These are phyloP conservation scores for Neomorphus geoffroyi DNA, from an alignment of 2,797 vertebrate genomes.

Conservation along the genomic window DNA sequence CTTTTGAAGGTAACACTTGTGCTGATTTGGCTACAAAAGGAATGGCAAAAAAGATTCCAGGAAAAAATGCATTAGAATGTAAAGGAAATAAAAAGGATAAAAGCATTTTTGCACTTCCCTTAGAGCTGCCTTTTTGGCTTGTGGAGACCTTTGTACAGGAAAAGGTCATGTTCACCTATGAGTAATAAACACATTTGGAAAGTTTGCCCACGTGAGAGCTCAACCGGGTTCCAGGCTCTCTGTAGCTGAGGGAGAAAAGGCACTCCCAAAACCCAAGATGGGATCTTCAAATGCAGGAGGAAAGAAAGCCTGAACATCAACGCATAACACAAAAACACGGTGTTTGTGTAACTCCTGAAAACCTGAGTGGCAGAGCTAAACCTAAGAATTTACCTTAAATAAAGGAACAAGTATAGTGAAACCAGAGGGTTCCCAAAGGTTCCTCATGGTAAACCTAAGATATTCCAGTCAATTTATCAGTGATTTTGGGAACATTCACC, in stretches of 20 bases:
- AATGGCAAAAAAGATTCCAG: background rate
- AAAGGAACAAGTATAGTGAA: background rate
- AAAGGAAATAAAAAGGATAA: background rate
- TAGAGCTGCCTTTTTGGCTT: background rate
- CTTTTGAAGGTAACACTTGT: background rate
- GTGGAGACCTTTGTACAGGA: background rate
- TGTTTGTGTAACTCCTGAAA: background rate
- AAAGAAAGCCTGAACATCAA: background rate
- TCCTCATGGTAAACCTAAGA: fast-evolving
- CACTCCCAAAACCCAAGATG: background rate
- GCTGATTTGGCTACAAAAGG: background rate
- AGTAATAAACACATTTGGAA: background rate
- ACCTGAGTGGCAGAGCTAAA: background rate
- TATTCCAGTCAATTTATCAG: background rate
- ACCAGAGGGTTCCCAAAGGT: background rate
- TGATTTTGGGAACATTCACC: fast-evolving
- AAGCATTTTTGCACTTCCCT: background rate
- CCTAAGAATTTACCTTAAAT: background rate
- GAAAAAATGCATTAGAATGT: background rate
- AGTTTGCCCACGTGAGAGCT: background rate
- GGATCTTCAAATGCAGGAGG: background rate
- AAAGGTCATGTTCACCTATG: background rate
- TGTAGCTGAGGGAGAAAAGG: background rate
- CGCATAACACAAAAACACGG: fast-evolving
- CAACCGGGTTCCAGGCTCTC: fast-evolving